phyloP scores from a whole-genome alignment of 2,113 vertebrate genomes.

The Dryoscopus gambensis region DNA sequence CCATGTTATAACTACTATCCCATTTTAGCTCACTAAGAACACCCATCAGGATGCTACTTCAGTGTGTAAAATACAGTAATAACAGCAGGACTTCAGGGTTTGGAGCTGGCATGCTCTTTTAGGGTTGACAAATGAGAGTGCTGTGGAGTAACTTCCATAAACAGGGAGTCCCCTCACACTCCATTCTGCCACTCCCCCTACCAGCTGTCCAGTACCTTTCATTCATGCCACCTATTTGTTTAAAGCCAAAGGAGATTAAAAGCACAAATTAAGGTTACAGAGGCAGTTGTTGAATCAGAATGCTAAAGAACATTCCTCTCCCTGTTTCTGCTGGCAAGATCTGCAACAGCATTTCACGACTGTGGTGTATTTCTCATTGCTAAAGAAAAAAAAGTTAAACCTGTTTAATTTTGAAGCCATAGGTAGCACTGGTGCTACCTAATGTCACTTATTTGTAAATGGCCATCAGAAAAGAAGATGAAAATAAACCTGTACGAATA shows the following conservation, averaged over 20 bases:
- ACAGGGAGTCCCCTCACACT: background rate
- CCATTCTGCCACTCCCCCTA: background rate
- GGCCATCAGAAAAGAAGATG: background rate
- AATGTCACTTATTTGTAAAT: background rate
- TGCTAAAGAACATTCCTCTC: background rate
- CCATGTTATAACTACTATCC: background rate
- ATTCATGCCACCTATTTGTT: background rate
- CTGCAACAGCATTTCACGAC: background rate
- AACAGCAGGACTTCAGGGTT: background rate
- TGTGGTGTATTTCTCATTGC: background rate
- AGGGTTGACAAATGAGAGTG: background rate
- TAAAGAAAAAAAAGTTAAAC: background rate
- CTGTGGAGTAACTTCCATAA: background rate
- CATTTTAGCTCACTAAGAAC: background rate
- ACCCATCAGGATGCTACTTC: background rate
- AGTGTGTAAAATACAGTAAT: background rate
- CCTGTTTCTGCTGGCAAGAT: background rate
- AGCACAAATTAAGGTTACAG: background rate
- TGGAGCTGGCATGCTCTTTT: background rate
- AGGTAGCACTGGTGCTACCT: background rate
- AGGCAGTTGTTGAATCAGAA: background rate
- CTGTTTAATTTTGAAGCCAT: background rate
- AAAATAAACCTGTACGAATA: background rate
- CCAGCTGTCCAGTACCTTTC: background rate
- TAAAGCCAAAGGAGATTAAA: background rate